Evolutionary conservation across 2,113 vertebrate species (phyloP), one percentile per base, ranked within the genome.

Genomic region (Hydrochoerus hydrochaeris): DNA sequence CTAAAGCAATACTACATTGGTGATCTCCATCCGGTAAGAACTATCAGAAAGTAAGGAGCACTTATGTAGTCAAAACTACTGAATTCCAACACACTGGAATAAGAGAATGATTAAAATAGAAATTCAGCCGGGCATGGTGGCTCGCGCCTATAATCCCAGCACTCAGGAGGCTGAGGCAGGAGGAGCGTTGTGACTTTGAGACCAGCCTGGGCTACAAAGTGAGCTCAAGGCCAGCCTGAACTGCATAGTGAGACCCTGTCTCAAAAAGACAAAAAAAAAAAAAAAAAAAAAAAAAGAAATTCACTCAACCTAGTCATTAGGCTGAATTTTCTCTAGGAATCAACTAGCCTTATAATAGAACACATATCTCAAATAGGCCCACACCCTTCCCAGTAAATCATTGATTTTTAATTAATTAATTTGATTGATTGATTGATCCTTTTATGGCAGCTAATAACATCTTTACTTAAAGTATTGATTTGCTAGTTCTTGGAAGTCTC

Each of bases 1-100:
- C 99, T 99, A 1, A 98, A 98, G 96, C 99, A 99, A 97, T 99
- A 99, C 98, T 99, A 98, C 84, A 96, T 99, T 1, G 99, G 99
- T 58, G 99, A 99, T 91, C 82, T 99, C 63, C 99, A 99, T 83
- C 98, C 99, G 99, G 99, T 99, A 99, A 98, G 98, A 96, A 57
- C 5, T 6, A 12, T 22, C 9, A 26, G n/a, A 28, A 46, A 80
- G 62, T 35, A 44, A 44, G 85, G 63, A 20, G 24, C 28, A 4
- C 49, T 38, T 30, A 28, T 32, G 63, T 85, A 65, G 82, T 71
- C 35, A 52, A 46, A 75, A 73, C 41, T 77, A 14, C 49, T 10
- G 0, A 84, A 7, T 3, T 77, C 63, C 32, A 46, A 38, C 16
- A 46, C 35, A 60, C 9, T 5, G 3, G 14, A 30, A 46, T 28